phyloP scores from a whole-genome alignment of 2,888 invertebrate species.

The Caenorhabditis becei region DNA sequence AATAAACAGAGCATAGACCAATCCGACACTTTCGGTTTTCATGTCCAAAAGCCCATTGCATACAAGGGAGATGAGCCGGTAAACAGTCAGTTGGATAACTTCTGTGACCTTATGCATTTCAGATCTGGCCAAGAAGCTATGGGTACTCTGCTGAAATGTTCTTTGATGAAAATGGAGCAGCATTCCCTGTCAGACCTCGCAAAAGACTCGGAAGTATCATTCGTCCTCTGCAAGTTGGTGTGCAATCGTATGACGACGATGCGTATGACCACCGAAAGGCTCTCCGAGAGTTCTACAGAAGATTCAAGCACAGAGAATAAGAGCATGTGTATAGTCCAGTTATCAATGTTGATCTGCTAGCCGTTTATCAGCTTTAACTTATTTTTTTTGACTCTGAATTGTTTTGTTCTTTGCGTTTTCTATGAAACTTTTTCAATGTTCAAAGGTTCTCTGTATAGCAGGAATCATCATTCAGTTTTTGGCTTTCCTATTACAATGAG shows the following conservation, averaged over 20 bases:
- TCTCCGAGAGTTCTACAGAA: constrained; percentile 45
- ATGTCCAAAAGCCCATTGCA: constrained; percentile 70
- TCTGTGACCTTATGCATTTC: constrained; percentile 9
- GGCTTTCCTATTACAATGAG: too few relatives aligned
- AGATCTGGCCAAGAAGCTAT: constrained; percentile 75
- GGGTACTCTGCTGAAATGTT: constrained; percentile 69
- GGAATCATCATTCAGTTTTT: too few relatives aligned
- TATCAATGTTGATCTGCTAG: constrained; percentile 4
- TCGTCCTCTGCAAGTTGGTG: constrained; percentile 32
- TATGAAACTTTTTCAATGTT: constrained; percentile 1
- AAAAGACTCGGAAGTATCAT: constrained; percentile 44
- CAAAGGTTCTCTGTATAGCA: too few relatives aligned
- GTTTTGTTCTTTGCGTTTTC: constrained; percentile 12
- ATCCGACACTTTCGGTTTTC: constrained; percentile 57
- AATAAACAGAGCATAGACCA: constrained; percentile 52
- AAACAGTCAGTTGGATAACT: background rate
- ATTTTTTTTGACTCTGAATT: constrained; percentile 30
- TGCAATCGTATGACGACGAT: constrained; percentile 41
- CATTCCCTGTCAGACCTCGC: constrained; percentile 63
- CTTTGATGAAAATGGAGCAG: constrained; percentile 74
- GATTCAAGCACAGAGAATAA: constrained; percentile 16
- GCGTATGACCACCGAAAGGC: constrained; percentile 27
- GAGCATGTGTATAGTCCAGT: too few relatives aligned
- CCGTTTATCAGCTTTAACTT: constrained; percentile 26
- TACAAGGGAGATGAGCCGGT: constrained; percentile 72